Evolutionary conservation across 2,888 invertebrate species (phyloP), one percentile per base, ranked within the genome.

Genomic region (Tetramorium bicarinatum): DNA sequence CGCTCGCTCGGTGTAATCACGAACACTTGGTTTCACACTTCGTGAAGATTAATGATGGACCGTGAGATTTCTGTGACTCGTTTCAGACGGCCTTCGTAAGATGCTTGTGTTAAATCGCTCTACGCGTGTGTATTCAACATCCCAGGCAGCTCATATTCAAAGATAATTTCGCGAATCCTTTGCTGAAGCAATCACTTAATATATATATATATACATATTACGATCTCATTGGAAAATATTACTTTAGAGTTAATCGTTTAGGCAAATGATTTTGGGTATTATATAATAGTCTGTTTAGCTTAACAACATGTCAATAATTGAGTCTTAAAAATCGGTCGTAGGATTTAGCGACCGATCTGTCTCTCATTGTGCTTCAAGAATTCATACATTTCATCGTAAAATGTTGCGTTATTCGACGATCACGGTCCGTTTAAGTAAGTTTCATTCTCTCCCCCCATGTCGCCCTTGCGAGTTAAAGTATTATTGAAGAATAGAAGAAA

Each of bases 171-270:
- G 85, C 79, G 69, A 64, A 79, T 85, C 74, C 25, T 81, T 81
- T 80, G 79, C 87, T 75, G 85, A 89, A 86, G 85, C 86, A 89
- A 90, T 85, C 87, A 85, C 85, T 84, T 92, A 92, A 92, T 93
- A 18, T 67, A 67, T 15, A 92, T 93, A 67, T 15, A 92, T 93
- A 92, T 92, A 38, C 11, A 62, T 29, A 92, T 93, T 92, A 92
- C 91, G 93, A 93, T 93, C 92, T 93, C 93, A 93, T 91, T 88
- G 91, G 86, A 88, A 89, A 90, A 88, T 69, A 88, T 92, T 89
- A 91, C 89, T 91, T 91, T 89, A 89, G 87, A 84, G 76, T 89
- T 88, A 89, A 64, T 89, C 86, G 87, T 88, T 88, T 86, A 87
- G 86, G 18, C 47, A 8, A 66, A 66, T 44, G 44, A 44, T 44